phyloP scores from a whole-genome alignment of 64 coral and sea anemone genomes.

The Trachythela sp. region DNA sequence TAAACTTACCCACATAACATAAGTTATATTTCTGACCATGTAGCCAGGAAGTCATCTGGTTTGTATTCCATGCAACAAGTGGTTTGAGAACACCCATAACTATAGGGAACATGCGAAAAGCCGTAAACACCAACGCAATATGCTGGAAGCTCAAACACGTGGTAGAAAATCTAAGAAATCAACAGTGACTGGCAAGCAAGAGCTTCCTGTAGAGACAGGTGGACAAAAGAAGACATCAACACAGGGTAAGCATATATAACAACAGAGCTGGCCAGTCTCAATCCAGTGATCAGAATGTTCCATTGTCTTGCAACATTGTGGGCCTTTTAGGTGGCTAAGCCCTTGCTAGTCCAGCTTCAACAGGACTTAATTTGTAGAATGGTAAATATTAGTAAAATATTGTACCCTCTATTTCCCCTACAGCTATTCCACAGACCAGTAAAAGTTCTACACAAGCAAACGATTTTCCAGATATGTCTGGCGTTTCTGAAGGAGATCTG shows the following conservation, averaged over 20 bases:
- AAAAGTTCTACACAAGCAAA: not conserved
- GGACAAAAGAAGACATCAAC: not conserved
- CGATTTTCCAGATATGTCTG: conserved; percentile 5
- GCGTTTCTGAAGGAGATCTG: conserved; percentile 39
- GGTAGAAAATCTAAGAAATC: not conserved
- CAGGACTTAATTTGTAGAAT: too few relatives aligned
- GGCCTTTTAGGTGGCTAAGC: too few relatives aligned
- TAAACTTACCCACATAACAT: too few relatives aligned
- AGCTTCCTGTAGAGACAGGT: not conserved
- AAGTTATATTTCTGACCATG: not conserved
- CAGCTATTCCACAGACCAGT: conserved; percentile 37
- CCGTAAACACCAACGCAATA: not conserved
- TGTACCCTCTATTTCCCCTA: not conserved
- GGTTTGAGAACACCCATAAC: not conserved
- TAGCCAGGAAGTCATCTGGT: not conserved
- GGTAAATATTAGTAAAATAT: too few relatives aligned
- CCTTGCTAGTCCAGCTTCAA: too few relatives aligned
- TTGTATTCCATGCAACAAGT: not conserved
- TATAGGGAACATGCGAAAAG: not conserved
- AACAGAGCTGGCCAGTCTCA: too few relatives aligned
- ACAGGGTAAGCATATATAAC: not conserved
- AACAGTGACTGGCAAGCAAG: not conserved
- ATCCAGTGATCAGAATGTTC: too few relatives aligned
- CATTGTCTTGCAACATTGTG: too few relatives aligned
- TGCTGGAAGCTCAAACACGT: not conserved